Percentiles rank a stretch among this genome's conserved stretches.
Evolutionary conservation across 2,888 invertebrate genomes (phyloP).

Genomic region (Spatulosminthurus flaviceps): DNA sequence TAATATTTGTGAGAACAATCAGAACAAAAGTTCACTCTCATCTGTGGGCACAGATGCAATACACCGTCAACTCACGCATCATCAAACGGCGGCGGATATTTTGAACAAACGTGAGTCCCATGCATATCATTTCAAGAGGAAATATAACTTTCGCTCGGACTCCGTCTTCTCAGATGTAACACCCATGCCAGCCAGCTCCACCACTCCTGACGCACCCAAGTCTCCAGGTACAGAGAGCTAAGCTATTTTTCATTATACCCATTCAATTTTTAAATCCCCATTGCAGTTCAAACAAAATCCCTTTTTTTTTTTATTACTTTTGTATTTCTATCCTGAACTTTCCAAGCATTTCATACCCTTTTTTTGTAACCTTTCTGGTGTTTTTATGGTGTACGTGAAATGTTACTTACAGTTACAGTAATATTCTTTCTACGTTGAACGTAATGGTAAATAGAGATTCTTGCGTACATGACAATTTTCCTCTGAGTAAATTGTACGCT

Average conservation of each 20-base stretch:
- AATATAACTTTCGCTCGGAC: conserved; percentile 63
- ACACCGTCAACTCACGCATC: conserved; percentile 29
- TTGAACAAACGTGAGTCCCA: conserved; percentile 50
- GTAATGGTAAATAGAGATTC: no score
- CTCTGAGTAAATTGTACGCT: no score
- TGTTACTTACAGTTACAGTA: no score
- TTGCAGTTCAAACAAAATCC: neutral
- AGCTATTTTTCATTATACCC: neutral
- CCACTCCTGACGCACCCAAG: conserved; percentile 25
- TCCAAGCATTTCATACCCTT: neutral
- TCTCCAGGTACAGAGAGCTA: conserved; percentile 31
- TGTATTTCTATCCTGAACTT: neutral
- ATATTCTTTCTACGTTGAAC: no score
- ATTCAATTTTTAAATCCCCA: neutral
- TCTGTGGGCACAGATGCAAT: conserved; percentile 24
- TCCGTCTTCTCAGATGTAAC: conserved; percentile 63
- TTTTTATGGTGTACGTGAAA: no score
- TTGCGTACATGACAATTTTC: no score
- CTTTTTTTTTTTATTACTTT: neutral
- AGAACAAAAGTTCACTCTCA: neutral
- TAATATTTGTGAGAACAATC: conserved; percentile 26
- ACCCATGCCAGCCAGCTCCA: conserved; percentile 57
- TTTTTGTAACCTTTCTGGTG: no score
- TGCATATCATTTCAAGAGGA: conserved; percentile 62
- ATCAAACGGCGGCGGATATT: conserved; percentile 45